phyloP scores from a whole-genome alignment of 1,140 invertebrate genomes.

The Drosophila nikananu region DNA sequence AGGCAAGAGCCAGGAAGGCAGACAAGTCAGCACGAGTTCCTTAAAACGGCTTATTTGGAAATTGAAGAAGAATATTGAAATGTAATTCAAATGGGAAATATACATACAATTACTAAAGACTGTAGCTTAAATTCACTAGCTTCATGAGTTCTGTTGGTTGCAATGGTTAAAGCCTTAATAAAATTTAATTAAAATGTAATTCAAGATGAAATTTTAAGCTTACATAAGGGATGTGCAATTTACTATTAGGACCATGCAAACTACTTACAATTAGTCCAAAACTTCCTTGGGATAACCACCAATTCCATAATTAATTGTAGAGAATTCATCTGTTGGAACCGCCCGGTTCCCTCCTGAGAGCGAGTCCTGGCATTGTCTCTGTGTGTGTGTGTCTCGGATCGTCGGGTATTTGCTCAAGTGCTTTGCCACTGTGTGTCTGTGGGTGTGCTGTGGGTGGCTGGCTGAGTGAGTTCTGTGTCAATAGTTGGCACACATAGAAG shows the following conservation, averaged over 20 bases:
- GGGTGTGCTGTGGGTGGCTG: constrained; percentile 13
- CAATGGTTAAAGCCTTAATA: background rate
- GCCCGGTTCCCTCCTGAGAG: constrained; percentile 2
- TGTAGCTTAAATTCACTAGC: background rate
- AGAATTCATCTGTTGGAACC: constrained; percentile 36
- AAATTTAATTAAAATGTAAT: background rate
- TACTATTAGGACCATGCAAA: background rate
- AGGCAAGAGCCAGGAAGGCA: background rate
- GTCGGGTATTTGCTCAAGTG: constrained; percentile 71
- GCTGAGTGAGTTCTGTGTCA: constrained; percentile 65
- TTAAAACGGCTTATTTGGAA: background rate
- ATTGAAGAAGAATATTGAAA: background rate
- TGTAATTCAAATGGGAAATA: background rate
- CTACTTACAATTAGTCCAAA: background rate
- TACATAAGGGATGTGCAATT: background rate
- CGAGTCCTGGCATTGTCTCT: constrained; percentile 56
- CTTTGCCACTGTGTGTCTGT: constrained; percentile 49
- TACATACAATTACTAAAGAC: background rate
- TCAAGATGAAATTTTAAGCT: background rate
- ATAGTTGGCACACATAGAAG: constrained; percentile 73
- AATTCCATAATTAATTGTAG: constrained; percentile 46
- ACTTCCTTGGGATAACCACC: constrained; percentile 21
- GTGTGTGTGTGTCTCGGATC: constrained; percentile 27
- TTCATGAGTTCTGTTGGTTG: background rate
- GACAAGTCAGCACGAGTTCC: background rate